phyloP scores from a whole-genome alignment of 2,113 vertebrate genomes.

The Panthera tigris region DNA sequence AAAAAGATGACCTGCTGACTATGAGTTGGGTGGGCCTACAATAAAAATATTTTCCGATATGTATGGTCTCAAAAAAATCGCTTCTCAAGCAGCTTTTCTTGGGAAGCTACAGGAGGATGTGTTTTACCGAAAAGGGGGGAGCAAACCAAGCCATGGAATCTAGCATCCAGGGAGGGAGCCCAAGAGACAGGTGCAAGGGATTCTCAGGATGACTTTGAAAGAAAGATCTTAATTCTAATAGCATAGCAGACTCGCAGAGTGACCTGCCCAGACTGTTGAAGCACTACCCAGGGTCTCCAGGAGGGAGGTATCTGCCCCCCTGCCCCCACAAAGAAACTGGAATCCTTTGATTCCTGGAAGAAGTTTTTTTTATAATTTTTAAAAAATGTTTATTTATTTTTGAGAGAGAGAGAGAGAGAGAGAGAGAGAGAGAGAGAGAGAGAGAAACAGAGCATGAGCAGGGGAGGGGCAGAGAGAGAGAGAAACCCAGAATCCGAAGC shows the following conservation, averaged over 20 bases:
- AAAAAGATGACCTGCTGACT: not conserved
- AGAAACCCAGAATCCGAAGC: too few relatives aligned
- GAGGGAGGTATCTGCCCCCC: accelerated
- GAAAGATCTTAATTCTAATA: not conserved
- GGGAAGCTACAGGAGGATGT: not conserved
- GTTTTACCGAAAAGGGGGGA: not conserved
- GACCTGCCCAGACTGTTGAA: not conserved
- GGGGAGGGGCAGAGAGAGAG: too few relatives aligned
- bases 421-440: too few relatives aligned
- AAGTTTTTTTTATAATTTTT: not conserved
- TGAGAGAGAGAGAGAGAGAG: too few relatives aligned
- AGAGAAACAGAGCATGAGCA: too few relatives aligned
- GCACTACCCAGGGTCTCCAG: not conserved
- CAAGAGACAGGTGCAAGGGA: not conserved
- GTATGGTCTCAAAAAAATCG: not conserved
- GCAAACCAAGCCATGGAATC: not conserved
- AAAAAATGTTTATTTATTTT: too few relatives aligned
- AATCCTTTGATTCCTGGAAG: not conserved
- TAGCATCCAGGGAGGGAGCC: not conserved
- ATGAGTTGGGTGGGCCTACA: not conserved
- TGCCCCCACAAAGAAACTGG: not conserved
- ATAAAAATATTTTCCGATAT: slow-evolving; percentile 9
- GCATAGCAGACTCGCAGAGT: not conserved
- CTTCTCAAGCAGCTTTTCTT: not conserved
- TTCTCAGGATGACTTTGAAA: not conserved